Evolutionary conservation across 2,113 vertebrate genomes (phyloP).

Genomic region (Dunckerocampus dactyliophorus): DNA sequence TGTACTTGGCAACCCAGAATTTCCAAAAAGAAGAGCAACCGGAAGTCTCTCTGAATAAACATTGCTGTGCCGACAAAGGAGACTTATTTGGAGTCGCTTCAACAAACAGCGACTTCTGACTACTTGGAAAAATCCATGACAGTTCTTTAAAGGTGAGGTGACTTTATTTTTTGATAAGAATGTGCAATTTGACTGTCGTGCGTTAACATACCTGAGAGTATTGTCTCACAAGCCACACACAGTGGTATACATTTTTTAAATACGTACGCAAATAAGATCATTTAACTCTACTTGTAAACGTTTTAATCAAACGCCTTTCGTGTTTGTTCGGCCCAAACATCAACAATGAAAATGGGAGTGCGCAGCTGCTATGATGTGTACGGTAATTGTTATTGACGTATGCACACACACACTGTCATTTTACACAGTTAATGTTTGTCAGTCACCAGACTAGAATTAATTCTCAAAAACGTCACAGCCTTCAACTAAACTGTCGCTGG

Average conservation of each 20-base stretch:
- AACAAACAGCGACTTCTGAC: neutral
- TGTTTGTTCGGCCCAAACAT: neutral
- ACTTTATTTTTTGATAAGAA: neutral
- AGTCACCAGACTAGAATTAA: neutral
- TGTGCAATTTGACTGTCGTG: neutral
- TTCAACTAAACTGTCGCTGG: neutral
- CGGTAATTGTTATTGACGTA: neutral
- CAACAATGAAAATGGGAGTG: neutral
- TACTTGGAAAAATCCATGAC: neutral
- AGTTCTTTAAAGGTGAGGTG: neutral
- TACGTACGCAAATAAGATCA: no score
- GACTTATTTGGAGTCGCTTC: neutral
- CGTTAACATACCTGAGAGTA: neutral
- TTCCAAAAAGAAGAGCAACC: neutral
- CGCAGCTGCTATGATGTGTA: neutral
- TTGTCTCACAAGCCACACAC: neutral
- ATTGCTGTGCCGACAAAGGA: neutral
- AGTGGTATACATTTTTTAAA: neutral
- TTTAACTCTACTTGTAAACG: neutral
- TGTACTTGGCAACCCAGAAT: neutral
- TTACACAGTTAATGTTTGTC: neutral
- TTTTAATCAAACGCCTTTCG: neutral
- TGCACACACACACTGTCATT: neutral
- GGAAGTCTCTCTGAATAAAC: neutral
- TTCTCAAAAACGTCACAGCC: neutral